A percentile compares a stretch with the other conserved stretches of the same genome.
These are phyloP conservation scores for Rhagonycha fulva DNA, from an alignment of 2,888 invertebrate species.

Conservation along the genomic window DNA sequence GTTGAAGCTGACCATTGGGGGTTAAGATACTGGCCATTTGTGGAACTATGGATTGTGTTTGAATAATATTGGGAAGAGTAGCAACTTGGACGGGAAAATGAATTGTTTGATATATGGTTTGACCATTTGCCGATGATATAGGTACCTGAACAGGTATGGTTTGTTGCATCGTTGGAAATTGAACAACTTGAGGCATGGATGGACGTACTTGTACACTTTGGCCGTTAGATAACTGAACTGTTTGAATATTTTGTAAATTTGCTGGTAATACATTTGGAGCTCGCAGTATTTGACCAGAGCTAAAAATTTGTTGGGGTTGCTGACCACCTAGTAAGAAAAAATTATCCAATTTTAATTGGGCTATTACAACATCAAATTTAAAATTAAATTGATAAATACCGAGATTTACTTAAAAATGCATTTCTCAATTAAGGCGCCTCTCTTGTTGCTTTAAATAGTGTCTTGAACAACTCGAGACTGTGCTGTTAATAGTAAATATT, in stretches of 20 bases:
- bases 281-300: conserved; percentile 76
- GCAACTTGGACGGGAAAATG: conserved; percentile 86
- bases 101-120: conserved; percentile 93
- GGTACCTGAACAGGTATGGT: conserved; percentile 92
- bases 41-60: conserved; percentile 64
- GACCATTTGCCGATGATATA: conserved; percentile 81
- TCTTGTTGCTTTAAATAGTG: too few species aligned
- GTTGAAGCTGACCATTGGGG: conserved; percentile 86
- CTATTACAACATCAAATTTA: neutral
- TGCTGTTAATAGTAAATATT: too few species aligned
- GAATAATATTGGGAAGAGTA: conserved; percentile 64
- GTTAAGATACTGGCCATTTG: conserved; percentile 85
- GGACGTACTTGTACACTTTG: conserved; percentile 75
- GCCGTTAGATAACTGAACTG: conserved; percentile 71
- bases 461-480: neutral
- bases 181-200: conserved; percentile 60
- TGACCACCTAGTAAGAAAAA: conserved; percentile 48
- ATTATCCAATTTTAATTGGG: neutral
- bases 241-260: conserved; percentile 71
- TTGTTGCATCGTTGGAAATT: conserved; percentile 70
- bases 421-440: too few species aligned
- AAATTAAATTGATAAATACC: neutral
- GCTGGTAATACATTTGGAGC: conserved; percentile 70
- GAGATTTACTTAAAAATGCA: neutral
- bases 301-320: conserved; percentile 61